A percentile compares a stretch with the other conserved stretches of the same genome.
Conservation (phyloP, 2,888 invertebrate species). For the Leptogaster cylindrica region DNA sequence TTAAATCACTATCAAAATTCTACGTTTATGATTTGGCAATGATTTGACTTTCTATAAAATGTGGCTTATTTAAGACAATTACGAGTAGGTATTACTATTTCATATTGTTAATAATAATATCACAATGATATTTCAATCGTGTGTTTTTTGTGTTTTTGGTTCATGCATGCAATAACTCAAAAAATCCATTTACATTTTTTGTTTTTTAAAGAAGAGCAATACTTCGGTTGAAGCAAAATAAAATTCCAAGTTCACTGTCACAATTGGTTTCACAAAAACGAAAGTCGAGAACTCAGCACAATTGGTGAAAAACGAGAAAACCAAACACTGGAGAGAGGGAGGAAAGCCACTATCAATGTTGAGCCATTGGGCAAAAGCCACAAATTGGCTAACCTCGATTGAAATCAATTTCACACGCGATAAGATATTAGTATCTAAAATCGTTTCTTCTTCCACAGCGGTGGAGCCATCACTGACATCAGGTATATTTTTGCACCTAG, state of each 20-base stretch:
- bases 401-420: constrained; percentile 35
- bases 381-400: constrained; percentile 2
- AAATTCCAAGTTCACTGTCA: no score
- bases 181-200: background rate
- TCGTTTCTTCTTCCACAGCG: background rate
- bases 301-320: background rate
- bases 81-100: no score
- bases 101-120: no score
- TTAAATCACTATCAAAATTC: no score
- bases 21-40: no score
- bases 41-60: no score
- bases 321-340: background rate
- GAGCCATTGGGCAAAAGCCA: background rate
- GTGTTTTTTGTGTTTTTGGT: background rate
- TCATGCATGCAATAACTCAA: background rate
- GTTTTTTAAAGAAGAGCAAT: background rate
- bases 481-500: constrained; percentile 14
- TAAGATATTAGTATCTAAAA: constrained; percentile 23
- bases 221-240: background rate
- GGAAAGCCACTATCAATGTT: background rate
- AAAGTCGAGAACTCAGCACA: background rate
- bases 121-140: no score
- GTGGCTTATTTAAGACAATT: no score
- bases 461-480: constrained; percentile 1
- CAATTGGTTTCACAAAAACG: background rate